A percentile compares a stretch with the other conserved stretches of the same genome.
phyloP scores from a whole-genome alignment of 2,888 invertebrate species.

The Acrobasis consociella region DNA sequence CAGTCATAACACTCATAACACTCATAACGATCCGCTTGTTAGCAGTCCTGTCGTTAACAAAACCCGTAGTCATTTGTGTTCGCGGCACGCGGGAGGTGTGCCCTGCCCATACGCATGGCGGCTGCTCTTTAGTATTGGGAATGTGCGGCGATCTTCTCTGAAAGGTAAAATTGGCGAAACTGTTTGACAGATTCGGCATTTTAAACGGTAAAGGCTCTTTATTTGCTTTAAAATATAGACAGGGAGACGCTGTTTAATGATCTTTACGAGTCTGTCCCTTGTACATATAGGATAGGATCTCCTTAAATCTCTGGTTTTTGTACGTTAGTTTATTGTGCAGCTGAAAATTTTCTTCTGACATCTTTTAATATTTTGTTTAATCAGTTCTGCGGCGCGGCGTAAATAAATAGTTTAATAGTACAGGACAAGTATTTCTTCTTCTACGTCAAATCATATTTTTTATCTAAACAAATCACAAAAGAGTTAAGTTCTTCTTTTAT shows the following conservation, averaged over 20 bases:
- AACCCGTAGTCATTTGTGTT: constrained; percentile 67
- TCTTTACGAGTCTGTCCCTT: too few relatives aligned
- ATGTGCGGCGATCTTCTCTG: constrained; percentile 54
- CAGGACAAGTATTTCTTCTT: neutral
- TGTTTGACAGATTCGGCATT: constrained; percentile 44
- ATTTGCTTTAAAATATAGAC: neutral
- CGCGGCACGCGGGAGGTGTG: constrained; percentile 57
- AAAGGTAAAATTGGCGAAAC: constrained; percentile 54
- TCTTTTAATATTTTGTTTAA: too few relatives aligned
- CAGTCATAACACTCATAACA: constrained; percentile 32
- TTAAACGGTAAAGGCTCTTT: constrained; percentile 31
- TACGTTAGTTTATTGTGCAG: too few relatives aligned
- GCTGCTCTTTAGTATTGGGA: constrained; percentile 53
- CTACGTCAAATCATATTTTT: neutral
- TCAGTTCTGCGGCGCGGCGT: too few relatives aligned
- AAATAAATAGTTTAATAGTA: too few relatives aligned
- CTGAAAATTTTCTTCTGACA: too few relatives aligned
- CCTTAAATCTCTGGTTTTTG: too few relatives aligned
- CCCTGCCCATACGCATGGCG: constrained; percentile 52
- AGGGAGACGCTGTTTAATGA: too few relatives aligned
- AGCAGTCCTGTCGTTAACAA: constrained; percentile 59
- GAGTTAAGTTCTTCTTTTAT: neutral
- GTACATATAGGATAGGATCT: too few relatives aligned
- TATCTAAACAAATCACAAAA: constrained; percentile 8
- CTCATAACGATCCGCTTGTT: too few relatives aligned